phyloP scores from a whole-genome alignment of 2,113 vertebrate species.

The Pachycephala philippinensis region DNA sequence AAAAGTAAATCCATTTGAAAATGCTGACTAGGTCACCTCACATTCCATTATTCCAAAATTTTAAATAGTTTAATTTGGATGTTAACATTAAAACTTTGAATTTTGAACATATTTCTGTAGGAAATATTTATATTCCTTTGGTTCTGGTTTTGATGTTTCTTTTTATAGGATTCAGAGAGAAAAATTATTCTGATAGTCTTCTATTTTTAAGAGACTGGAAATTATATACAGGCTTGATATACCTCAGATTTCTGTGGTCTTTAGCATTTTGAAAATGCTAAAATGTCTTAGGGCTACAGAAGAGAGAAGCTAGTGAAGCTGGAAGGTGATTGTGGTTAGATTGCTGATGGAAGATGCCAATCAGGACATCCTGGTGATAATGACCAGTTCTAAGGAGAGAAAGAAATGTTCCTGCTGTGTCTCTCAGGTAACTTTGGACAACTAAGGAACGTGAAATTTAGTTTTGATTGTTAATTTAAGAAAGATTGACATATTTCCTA shows the following conservation, averaged over 20 bases:
- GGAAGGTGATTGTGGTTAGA: not conserved
- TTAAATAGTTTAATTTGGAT: not conserved
- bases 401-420: not conserved
- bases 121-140: not conserved
- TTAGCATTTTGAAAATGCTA: not conserved
- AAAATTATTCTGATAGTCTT: not conserved
- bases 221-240: not conserved
- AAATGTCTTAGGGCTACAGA: not conserved
- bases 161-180: not conserved
- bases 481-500: not conserved
- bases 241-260: not conserved
- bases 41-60: not conserved
- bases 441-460: not conserved
- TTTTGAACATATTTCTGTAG: not conserved
- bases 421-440: not conserved
- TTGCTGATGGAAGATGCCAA: not conserved
- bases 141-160: not conserved
- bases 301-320: not conserved
- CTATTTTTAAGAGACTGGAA: not conserved
- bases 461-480: not conserved
- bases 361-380: fast-evolving
- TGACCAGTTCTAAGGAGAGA: not conserved
- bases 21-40: not conserved
- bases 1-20: slow-evolving; percentile 12
- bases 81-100: not conserved